Conservation (phyloP, 2,888 invertebrate species). For the Phaedon cochleariae region DNA sequence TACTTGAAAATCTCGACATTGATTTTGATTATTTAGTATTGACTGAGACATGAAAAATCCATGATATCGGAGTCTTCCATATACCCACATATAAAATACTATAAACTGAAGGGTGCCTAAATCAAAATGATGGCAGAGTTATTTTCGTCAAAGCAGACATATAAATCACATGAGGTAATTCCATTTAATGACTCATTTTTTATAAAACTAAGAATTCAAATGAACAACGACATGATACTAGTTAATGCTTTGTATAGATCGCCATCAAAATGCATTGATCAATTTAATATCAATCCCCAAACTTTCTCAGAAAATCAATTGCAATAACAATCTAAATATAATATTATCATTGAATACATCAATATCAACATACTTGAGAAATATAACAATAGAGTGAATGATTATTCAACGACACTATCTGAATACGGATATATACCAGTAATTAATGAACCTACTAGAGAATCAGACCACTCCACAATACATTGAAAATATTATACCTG, state of each 20-base stretch:
- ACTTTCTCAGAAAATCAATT: not conserved
- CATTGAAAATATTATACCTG: not conserved
- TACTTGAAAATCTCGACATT: not conserved
- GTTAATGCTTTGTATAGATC: slow-evolving; percentile 1
- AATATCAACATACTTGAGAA: slow-evolving; percentile 4
- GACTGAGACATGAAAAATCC: slow-evolving; percentile 6
- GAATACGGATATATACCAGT: slow-evolving; percentile 1
- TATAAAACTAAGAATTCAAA: not conserved
- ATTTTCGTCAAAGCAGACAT: slow-evolving; percentile 3
- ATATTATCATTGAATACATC: not conserved
- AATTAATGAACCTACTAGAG: not conserved
- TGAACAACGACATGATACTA: not conserved
- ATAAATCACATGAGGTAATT: slow-evolving; percentile 2
- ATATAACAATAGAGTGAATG: not conserved
- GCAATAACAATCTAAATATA: not conserved
- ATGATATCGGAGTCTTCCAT: not conserved
- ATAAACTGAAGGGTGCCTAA: slow-evolving; percentile 4
- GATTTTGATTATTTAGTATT: not conserved
- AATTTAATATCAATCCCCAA: not conserved
- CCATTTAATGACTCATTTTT: slow-evolving; percentile 1
- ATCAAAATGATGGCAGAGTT: slow-evolving; percentile 15
- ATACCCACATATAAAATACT: not conserved
- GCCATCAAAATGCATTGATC: not conserved
- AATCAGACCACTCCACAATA: not conserved
- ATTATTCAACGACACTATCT: not conserved